Percentiles rank a stretch among this genome's conserved stretches.
These are phyloP conservation scores for Zhuqinia jingwanae DNA, from an alignment of 2,888 invertebrate species.

Conservation along the genomic window DNA sequence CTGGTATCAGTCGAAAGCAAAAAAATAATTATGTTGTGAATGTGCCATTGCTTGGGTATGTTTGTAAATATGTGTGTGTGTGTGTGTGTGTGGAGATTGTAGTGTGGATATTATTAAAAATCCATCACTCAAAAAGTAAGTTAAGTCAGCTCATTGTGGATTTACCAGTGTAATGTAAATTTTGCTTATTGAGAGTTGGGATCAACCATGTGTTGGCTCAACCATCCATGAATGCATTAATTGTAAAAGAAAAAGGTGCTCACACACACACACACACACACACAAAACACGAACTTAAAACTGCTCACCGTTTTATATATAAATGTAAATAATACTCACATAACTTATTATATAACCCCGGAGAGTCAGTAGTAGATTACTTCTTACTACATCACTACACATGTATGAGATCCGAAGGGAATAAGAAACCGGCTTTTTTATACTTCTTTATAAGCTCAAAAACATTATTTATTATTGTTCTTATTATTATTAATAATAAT, in stretches of 20 bases:
- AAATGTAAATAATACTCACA: too few species aligned
- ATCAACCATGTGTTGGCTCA: slow-evolving; percentile 29
- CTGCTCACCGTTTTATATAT: too few species aligned
- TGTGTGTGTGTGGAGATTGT: slow-evolving; percentile 22
- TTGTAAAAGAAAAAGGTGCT: neutral
- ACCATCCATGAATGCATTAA: slow-evolving; percentile 34
- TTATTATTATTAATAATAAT: slow-evolving; percentile 20
- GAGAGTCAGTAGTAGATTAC: too few species aligned
- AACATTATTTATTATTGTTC: too few species aligned
- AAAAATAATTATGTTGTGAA: too few species aligned
- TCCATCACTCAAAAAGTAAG: slow-evolving; percentile 67
- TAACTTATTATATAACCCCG: too few species aligned
- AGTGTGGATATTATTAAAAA: slow-evolving; percentile 66
- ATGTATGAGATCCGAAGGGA: neutral
- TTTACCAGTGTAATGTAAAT: neutral
- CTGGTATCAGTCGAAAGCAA: neutral
- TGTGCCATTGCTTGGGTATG: too few species aligned
- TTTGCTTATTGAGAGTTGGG: neutral
- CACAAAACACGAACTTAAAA: too few species aligned
- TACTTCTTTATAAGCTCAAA: neutral
- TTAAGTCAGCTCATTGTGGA: slow-evolving; percentile 10
- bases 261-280: neutral
- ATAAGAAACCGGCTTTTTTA: slow-evolving; percentile 53
- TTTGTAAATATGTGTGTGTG: too few species aligned
- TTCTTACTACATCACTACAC: too few species aligned